Base-by-base conservation (phyloP, 2,113 vertebrate genomes). In the Hyla sarda region DNA sequence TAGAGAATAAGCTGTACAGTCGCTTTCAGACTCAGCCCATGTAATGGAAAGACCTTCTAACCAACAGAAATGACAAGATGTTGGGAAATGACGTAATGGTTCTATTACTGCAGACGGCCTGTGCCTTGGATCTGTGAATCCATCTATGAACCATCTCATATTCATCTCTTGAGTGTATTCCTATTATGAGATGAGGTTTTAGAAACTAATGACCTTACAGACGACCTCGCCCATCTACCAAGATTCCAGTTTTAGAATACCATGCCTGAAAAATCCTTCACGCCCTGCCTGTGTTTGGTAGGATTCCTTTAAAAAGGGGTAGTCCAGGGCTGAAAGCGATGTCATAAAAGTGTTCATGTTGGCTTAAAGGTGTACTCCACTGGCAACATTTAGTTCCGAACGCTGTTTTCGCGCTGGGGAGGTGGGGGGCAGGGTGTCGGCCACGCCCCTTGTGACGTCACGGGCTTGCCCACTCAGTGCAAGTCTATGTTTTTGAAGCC, bases 1-100 rank as follows among this genome's bases (percentile, higher is more conserved):
- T 96, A 89, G 91, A 93, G 76, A 98, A 93, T 88, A 93, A 95
- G 2, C 92, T 98, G 37, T 97, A 96, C 90, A 99, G 97, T 84
- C 95, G 97, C 73, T 99, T 99, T 0, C 78, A 81, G 16, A 14
- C 10, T 8, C 58, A 3, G 41, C 56, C 58, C 3, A 41, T 65
- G 14, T 19, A 25, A 65, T 30, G n/a, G 14, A 45, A 19, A 28
- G 14, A 19, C 62, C 78, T 47, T 41, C 12, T 12, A 47, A 79
- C 7, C 32, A 17, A 30, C 28, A 67, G 41, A 11, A 2, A 71
- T 21, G 67, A 7, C 17, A 41, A 41, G 16, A 41, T 71, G 19
- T 71, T n/a, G n/a, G n/a, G n/a, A n/a, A n/a, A n/a, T n/a, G n/a
- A n/a, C n/a, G n/a, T n/a, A n/a, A n/a, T n/a, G n/a, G n/a, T n/a